Conservation (phyloP, 2,797 vertebrate genomes). For the Tamandua tetradactyla region DNA sequence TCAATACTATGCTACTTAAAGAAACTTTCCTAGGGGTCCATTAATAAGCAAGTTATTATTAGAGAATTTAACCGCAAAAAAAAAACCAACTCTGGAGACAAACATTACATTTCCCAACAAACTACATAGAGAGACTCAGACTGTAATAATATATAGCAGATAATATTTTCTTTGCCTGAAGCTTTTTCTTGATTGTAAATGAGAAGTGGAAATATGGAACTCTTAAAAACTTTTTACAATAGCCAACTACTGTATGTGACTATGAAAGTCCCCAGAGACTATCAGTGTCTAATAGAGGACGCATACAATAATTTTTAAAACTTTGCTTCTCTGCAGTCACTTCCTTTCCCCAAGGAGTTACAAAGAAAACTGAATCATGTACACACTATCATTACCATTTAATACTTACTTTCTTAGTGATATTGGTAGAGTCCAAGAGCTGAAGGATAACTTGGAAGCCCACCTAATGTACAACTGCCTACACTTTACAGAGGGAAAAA, state of each 20-base stretch:
- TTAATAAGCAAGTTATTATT: slow-evolving; percentile 35
- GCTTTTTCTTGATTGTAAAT: slow-evolving; percentile 27
- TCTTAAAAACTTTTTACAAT: slow-evolving; percentile 32
- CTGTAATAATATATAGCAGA: neutral
- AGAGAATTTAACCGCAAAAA: slow-evolving; percentile 50
- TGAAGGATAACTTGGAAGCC: slow-evolving; percentile 9
- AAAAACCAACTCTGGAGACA: slow-evolving; percentile 27
- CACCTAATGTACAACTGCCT: neutral
- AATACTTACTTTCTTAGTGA: neutral
- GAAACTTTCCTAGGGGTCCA: neutral
- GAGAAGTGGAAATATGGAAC: slow-evolving; percentile 26
- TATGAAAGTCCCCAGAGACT: neutral
- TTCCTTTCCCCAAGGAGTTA: neutral
- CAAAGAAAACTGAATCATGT: neutral
- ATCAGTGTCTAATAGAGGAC: neutral
- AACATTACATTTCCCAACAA: slow-evolving; percentile 19
- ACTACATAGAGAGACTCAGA: neutral
- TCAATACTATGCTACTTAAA: slow-evolving; percentile 44
- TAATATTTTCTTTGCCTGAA: neutral
- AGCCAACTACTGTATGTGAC: neutral
- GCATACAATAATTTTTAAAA: neutral
- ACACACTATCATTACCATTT: neutral
- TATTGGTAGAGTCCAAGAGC: neutral
- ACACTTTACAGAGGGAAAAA: neutral
- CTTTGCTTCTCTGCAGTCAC: neutral